Percentiles rank a stretch among this genome's conserved stretches.
Evolutionary conservation across 2,797 vertebrate species (phyloP).

Genomic region (Microcaecilia unicolor): DNA sequence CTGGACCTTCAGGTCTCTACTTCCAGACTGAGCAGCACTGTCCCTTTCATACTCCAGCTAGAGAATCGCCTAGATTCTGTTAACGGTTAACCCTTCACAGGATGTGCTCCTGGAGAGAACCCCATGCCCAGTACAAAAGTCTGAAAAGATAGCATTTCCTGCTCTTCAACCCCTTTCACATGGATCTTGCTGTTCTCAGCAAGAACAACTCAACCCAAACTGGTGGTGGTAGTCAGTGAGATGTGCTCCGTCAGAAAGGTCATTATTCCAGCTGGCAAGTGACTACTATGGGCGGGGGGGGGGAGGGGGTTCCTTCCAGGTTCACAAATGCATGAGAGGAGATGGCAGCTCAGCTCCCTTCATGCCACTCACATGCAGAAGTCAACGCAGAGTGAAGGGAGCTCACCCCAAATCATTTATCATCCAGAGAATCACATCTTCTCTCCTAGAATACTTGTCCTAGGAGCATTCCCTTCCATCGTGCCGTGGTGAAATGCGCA

Average conservation of each 20-base stretch:
- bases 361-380: background rate
- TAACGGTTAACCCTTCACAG: constrained; percentile 52
- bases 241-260: background rate
- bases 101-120: constrained; percentile 16
- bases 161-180: constrained; percentile 13
- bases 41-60: background rate
- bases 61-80: constrained; percentile 21
- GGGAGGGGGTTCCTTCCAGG: background rate
- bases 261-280: background rate
- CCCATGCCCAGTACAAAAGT: background rate
- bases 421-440: too few relatives aligned
- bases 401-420: too few relatives aligned
- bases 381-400: background rate
- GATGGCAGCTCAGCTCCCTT: background rate
- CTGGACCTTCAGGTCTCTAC: constrained; percentile 21
- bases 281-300: too few relatives aligned
- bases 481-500: too few relatives aligned
- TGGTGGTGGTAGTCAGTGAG: background rate
- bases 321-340: accelerated
- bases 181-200: constrained; percentile 12
- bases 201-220: constrained; percentile 3
- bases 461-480: too few relatives aligned
- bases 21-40: constrained; percentile 1
- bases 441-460: too few relatives aligned
- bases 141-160: background rate